Evolutionary conservation across 2,888 invertebrate species (phyloP).

Genomic region (Oegoconia quadripuncta): DNA sequence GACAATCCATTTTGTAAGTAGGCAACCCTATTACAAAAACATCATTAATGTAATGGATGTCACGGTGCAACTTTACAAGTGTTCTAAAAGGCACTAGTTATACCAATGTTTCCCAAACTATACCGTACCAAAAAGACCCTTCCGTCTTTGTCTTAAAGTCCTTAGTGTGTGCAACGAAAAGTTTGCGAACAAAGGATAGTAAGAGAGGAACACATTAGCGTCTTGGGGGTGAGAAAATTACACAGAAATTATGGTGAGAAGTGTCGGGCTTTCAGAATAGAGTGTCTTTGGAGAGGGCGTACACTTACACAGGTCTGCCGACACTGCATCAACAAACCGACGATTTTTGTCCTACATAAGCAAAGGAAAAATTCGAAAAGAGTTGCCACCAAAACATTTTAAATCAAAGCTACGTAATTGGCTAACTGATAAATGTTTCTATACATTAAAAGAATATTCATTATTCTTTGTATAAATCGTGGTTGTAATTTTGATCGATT

Average conservation of each 20-base stretch:
- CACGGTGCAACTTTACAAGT: slow-evolving; percentile 71
- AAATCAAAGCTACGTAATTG: too few species aligned
- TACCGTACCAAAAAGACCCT: slow-evolving; percentile 25
- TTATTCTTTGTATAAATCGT: too few species aligned
- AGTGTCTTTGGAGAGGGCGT: too few species aligned
- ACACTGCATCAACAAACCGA: too few species aligned
- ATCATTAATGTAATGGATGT: slow-evolving; percentile 76
- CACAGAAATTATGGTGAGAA: slow-evolving; percentile 57
- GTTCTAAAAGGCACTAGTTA: slow-evolving; percentile 59
- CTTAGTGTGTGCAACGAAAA: slow-evolving; percentile 20
- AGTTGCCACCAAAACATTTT: too few species aligned
- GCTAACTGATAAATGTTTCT: too few species aligned
- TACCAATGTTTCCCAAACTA: slow-evolving; percentile 26
- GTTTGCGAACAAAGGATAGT: slow-evolving; percentile 54
- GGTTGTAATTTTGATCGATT: too few species aligned
- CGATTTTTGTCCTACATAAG: too few species aligned
- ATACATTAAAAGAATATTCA: too few species aligned
- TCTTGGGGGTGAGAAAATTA: slow-evolving; percentile 73
- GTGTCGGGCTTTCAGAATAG: slow-evolving; percentile 38
- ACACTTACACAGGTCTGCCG: too few species aligned
- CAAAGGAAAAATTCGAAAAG: too few species aligned
- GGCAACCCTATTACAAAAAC: slow-evolving; percentile 58
- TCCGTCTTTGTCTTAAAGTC: slow-evolving; percentile 20
- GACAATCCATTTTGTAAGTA: not conserved
- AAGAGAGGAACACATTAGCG: slow-evolving; percentile 65